Evolutionary conservation across 2,113 vertebrate genomes (phyloP).

Genomic region (Corythornis vintsioides): DNA sequence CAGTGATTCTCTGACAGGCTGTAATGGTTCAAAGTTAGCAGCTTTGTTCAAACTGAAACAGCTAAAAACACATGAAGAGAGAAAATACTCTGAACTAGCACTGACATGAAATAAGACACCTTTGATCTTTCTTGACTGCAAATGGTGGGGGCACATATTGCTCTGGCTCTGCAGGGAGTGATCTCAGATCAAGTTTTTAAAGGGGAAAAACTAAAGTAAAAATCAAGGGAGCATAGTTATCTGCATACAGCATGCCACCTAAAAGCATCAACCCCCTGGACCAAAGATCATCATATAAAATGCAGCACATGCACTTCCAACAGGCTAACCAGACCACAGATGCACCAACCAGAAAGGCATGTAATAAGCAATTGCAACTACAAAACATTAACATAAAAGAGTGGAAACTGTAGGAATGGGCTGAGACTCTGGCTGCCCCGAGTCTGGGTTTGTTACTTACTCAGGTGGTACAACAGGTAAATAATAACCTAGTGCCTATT

Average conservation of each 20-base stretch:
- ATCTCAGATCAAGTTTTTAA: background rate
- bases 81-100: background rate
- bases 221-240: background rate
- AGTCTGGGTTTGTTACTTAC: background rate
- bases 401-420: background rate
- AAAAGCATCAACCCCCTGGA: background rate
- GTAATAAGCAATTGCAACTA: background rate
- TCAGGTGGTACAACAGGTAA: background rate
- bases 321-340: background rate
- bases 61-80: conserved; percentile 4
- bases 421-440: background rate
- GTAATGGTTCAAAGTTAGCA: conserved; percentile 25
- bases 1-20: conserved; percentile 25
- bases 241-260: background rate
- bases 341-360: background rate
- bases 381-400: background rate
- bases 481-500: background rate
- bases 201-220: background rate
- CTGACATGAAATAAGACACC: background rate
- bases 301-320: background rate
- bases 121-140: background rate
- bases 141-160: background rate
- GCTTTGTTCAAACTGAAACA: conserved; percentile 28
- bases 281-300: background rate
- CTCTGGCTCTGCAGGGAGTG: background rate